Percentiles rank a stretch among this genome's conserved stretches.
Evolutionary conservation across 2,797 vertebrate genomes (phyloP).

Genomic region (Poecile montanus): DNA sequence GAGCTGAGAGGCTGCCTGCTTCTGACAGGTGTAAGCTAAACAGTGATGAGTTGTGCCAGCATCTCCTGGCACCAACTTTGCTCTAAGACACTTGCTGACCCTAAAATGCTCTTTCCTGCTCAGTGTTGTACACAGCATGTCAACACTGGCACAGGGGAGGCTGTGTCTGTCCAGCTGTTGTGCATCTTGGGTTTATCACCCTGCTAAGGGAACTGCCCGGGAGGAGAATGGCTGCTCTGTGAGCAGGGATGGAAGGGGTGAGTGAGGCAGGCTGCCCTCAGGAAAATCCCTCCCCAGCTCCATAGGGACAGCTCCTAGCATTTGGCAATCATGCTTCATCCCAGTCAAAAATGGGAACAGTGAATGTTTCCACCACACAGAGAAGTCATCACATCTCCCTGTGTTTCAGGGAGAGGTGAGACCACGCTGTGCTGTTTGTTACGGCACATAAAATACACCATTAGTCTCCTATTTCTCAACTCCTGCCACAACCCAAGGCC

Average conservation of each 20-base stretch:
- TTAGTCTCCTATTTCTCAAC: neutral
- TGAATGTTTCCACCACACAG: neutral
- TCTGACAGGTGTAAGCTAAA: slow-evolving; percentile 31
- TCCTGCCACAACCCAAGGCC: neutral
- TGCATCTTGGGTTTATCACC: neutral
- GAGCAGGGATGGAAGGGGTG: neutral
- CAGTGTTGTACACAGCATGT: accelerated
- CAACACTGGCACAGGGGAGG: neutral
- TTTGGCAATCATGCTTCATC: neutral
- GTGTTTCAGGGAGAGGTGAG: neutral
- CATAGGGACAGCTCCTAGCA: neutral
- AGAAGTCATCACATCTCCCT: neutral
- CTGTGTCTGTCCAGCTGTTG: neutral
- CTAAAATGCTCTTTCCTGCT: neutral
- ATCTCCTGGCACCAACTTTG: neutral
- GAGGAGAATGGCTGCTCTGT: neutral
- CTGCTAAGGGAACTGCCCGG: neutral
- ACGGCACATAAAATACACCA: neutral
- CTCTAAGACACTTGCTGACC: neutral
- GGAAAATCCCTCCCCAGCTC: neutral
- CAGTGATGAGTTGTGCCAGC: neutral
- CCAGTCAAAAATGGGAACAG: neutral
- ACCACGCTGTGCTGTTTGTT: neutral
- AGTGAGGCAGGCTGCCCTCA: neutral
- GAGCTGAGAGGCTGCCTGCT: neutral